Conservation (phyloP, 2,888 invertebrate genomes). For the Neuroscelio doddi region DNA sequence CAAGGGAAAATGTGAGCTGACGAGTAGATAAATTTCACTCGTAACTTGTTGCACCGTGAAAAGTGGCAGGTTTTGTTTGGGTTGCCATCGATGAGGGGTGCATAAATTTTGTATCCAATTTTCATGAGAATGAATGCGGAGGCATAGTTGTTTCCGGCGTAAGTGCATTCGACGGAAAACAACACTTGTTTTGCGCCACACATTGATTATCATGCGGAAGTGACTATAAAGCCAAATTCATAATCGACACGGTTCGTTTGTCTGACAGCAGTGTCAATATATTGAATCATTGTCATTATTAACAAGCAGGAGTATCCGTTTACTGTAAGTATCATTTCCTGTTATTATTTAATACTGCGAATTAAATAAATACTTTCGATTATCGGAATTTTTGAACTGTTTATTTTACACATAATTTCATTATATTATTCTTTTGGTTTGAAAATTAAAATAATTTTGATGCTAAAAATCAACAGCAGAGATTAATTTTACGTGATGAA, state of each 20-base stretch:
- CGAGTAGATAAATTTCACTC: slow-evolving; percentile 29
- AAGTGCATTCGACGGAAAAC: slow-evolving; percentile 49
- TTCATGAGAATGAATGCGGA: slow-evolving; percentile 43
- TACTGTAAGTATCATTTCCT: slow-evolving; percentile 33
- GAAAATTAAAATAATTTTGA: too few species aligned
- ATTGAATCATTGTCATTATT: slow-evolving; percentile 26
- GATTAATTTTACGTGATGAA: too few species aligned
- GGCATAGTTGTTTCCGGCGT: slow-evolving; percentile 52
- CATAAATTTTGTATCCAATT: slow-evolving; percentile 52
- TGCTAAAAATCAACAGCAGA: too few species aligned
- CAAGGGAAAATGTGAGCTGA: slow-evolving; percentile 3
- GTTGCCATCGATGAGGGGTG: slow-evolving; percentile 52
- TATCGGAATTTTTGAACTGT: too few species aligned
- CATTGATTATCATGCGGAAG: slow-evolving; percentile 44
- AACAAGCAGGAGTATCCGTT: slow-evolving; percentile 37
- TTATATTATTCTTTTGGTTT: too few species aligned
- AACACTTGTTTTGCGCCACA: slow-evolving; percentile 28
- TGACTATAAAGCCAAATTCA: slow-evolving; percentile 43
- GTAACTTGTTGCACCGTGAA: slow-evolving; percentile 53
- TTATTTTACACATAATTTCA: too few species aligned
- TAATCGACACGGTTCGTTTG: slow-evolving; percentile 40
- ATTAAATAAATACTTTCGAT: too few species aligned
- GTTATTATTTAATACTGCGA: slow-evolving; percentile 9
- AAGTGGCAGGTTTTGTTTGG: slow-evolving; percentile 53
- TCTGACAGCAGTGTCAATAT: slow-evolving; percentile 17